These are phyloP conservation scores for Megalurothrips usitatus DNA, from an alignment of 2,888 invertebrate genomes.

Conservation along the genomic window DNA sequence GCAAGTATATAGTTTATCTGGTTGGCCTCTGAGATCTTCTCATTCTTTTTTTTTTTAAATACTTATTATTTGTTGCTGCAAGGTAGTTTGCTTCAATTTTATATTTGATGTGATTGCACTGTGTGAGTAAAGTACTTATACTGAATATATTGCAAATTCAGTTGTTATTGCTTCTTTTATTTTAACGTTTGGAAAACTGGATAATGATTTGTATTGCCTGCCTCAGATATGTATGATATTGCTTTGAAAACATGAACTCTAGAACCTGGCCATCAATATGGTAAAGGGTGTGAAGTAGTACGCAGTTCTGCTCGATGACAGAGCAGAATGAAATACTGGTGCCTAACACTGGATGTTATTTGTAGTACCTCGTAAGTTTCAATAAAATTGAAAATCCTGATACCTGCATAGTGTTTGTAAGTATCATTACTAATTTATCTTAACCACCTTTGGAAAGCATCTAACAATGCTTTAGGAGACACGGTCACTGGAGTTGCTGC, in stretches of 20 bases:
- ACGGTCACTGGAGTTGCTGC: background rate
- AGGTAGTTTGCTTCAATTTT: constrained; percentile 26
- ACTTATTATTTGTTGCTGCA: background rate
- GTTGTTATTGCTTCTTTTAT: constrained; percentile 9
- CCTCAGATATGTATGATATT: background rate
- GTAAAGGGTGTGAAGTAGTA: background rate
- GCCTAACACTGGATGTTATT: constrained; percentile 10
- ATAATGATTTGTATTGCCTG: background rate
- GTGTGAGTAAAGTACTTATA: constrained; percentile 22
- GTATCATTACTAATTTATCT: background rate
- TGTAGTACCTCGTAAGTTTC: constrained; percentile 2
- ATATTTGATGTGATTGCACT: constrained; percentile 1
- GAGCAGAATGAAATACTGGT: background rate
- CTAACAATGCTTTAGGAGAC: constrained; percentile 3
- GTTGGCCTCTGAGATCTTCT: background rate
- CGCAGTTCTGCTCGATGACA: background rate
- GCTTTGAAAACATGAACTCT: background rate
- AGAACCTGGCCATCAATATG: background rate
- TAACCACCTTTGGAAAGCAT: background rate
- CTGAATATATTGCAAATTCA: constrained; percentile 2
- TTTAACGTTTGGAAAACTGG: background rate
- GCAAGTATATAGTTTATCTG: background rate
- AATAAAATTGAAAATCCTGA: constrained; percentile 11
- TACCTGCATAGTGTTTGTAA: background rate
- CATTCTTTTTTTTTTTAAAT: background rate